These are phyloP conservation scores for Priapulus caudatus DNA, from an alignment of 2,888 invertebrate genomes.

Conservation along the genomic window DNA sequence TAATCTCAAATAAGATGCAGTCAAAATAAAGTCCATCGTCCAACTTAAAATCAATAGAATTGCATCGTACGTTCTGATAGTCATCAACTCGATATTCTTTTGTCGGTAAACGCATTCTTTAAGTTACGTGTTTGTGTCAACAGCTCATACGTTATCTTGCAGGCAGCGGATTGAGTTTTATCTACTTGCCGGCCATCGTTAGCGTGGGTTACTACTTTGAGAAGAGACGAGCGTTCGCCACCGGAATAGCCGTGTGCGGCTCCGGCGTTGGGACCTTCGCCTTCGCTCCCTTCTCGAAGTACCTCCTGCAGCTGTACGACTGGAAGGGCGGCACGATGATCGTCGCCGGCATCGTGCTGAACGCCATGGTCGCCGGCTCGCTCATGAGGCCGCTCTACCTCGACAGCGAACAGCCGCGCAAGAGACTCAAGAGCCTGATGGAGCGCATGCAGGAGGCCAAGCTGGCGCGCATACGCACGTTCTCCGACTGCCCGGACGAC, in stretches of 20 bases:
- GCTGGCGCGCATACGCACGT: constrained; percentile 19
- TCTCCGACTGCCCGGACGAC: constrained; percentile 3
- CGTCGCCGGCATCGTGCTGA: constrained; percentile 78
- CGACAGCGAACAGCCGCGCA: background rate
- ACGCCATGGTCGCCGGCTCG: constrained; percentile 57
- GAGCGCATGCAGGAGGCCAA: constrained; percentile 33
- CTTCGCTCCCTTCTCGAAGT: constrained; percentile 77
- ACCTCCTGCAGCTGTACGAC: constrained; percentile 60
- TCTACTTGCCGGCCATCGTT: constrained; percentile 90
- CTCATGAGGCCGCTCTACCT: background rate
- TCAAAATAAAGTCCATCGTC: no score
- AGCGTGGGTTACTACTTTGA: constrained; percentile 96
- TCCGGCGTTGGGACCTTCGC: constrained; percentile 90
- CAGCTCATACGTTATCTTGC: no score
- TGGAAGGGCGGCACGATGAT: constrained; percentile 86
- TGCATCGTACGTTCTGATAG: no score
- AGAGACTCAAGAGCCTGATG: constrained; percentile 9
- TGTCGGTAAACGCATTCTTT: no score
- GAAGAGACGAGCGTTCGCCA: constrained; percentile 81
- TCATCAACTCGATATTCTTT: no score
- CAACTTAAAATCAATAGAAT: background rate
- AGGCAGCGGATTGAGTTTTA: constrained; percentile 77
- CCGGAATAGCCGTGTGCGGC: constrained; percentile 80
- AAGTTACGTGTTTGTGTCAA: no score
- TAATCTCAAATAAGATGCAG: no score